A percentile compares a stretch with the other conserved stretches of the same genome.
These are phyloP conservation scores for Nylanderia fulva DNA, from an alignment of 1,140 invertebrate species.

Conservation along the genomic window DNA sequence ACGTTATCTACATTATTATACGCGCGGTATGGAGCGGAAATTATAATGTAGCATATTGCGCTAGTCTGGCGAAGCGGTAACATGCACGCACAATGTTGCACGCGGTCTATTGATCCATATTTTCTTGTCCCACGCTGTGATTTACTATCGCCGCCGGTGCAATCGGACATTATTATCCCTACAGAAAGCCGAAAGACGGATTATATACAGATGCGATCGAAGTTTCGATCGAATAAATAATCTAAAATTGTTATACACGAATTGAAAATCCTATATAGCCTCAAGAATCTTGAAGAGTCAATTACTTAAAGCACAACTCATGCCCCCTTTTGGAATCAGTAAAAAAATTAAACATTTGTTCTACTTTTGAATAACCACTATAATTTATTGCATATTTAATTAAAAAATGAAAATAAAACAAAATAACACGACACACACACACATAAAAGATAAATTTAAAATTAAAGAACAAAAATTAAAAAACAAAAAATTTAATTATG, in stretches of 20 bases:
- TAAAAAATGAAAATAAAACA: no score
- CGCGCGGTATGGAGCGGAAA: constrained; percentile 32
- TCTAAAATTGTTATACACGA: neutral
- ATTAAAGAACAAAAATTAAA: no score
- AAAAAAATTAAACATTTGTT: no score
- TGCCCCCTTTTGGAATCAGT: no score
- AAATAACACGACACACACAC: no score
- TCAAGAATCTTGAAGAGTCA: no score
- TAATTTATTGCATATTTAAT: no score
- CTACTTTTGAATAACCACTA: no score
- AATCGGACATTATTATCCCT: constrained; percentile 30
- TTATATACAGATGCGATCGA: constrained; percentile 31
- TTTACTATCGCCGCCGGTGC: constrained; percentile 19
- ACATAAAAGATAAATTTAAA: no score
- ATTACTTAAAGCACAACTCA: no score
- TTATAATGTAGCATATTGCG: constrained; percentile 34
- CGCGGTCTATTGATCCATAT: constrained; percentile 51
- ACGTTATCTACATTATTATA: constrained; percentile 23
- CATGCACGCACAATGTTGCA: constrained; percentile 47
- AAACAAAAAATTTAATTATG: no score
- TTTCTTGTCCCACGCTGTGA: constrained; percentile 50
- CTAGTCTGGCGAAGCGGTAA: neutral
- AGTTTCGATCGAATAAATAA: constrained; percentile 28
- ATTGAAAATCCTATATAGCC: no score
- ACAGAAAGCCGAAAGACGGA: constrained; percentile 20